Conservation (phyloP, 2,797 vertebrate genomes). For the Dromococcyx pavoninus region DNA sequence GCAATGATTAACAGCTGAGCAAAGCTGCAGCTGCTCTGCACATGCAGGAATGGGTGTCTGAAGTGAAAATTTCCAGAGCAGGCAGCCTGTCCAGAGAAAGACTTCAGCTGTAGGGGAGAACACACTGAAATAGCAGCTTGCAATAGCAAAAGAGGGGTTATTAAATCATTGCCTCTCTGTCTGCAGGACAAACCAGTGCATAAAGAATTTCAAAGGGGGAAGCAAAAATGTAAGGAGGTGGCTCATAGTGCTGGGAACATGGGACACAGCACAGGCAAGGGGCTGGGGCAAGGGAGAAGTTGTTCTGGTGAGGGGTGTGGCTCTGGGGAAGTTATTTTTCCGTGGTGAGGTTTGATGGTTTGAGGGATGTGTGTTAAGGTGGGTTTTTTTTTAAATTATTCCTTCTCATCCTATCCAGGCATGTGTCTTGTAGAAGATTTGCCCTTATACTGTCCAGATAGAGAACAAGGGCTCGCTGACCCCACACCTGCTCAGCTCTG, state of each 20-base stretch:
- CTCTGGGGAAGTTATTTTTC: background rate
- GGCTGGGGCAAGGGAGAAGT: background rate
- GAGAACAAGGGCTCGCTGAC: accelerated
- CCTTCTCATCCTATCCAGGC: background rate
- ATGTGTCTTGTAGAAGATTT: background rate
- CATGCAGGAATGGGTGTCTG: background rate
- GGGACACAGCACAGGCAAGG: accelerated
- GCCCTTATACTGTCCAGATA: background rate
- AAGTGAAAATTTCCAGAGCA: background rate
- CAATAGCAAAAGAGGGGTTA: background rate
- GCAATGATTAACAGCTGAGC: conserved; percentile 14
- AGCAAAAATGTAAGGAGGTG: background rate
- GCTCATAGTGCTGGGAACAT: accelerated
- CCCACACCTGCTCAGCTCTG: background rate
- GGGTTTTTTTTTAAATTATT: background rate
- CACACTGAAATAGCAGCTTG: accelerated
- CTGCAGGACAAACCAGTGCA: background rate
- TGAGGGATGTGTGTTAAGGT: too few relatives aligned
- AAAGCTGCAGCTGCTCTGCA: background rate
- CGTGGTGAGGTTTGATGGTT: background rate
- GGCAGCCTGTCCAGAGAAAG: background rate
- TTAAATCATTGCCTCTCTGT: background rate
- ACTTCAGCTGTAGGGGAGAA: background rate
- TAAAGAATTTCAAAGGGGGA: background rate
- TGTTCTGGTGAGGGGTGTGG: background rate